These are phyloP conservation scores for Amblyraja radiata DNA, from an alignment of 2,797 vertebrate species.

Conservation along the genomic window DNA sequence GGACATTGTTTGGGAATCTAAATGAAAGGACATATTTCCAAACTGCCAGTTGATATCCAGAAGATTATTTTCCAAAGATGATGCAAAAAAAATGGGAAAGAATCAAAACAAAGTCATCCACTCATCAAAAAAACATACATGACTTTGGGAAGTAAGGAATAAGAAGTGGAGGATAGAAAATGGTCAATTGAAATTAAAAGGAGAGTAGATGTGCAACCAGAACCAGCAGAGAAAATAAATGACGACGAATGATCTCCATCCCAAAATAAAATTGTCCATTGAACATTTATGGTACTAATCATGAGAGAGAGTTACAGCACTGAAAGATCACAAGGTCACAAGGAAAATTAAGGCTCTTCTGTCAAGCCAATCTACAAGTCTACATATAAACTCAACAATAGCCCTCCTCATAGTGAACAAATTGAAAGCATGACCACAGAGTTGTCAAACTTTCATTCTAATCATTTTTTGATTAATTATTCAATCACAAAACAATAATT, in stretches of 20 bases:
- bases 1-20: neutral
- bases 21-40: too few species aligned
- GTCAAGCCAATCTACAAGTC: neutral
- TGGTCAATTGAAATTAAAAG: neutral
- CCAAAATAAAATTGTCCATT: neutral
- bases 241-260: neutral
- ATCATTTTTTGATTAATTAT: neutral
- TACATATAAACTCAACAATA: neutral
- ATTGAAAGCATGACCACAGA: conserved; percentile 4
- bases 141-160: neutral
- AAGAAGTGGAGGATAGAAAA: neutral
- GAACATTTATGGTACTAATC: neutral
- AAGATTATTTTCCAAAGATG: neutral
- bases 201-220: neutral
- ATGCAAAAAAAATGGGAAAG: too few species aligned
- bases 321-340: neutral
- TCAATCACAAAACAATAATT: neutral
- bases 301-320: neutral
- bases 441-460: neutral
- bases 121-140: neutral
- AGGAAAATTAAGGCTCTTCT: neutral
- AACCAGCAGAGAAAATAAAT: neutral
- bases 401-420: neutral
- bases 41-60: neutral
- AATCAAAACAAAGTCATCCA: neutral